Conservation (phyloP, 2,888 invertebrate species). For the Thyatira batis region DNA sequence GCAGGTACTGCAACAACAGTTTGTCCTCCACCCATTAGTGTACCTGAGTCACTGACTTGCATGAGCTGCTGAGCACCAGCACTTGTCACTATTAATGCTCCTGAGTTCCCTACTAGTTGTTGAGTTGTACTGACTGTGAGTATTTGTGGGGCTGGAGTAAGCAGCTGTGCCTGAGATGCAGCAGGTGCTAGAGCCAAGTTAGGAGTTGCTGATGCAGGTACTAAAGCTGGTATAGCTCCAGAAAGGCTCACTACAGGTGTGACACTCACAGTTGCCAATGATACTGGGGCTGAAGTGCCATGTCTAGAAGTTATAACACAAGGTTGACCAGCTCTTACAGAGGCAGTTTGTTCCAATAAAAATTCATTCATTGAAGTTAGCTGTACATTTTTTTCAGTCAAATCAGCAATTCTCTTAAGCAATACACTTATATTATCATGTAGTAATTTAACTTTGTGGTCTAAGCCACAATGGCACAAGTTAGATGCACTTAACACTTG, state of each 20-base stretch:
- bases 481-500: slow-evolving; percentile 53
- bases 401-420: slow-evolving; percentile 69
- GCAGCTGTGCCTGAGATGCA: slow-evolving; percentile 69
- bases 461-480: slow-evolving; percentile 63
- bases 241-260: slow-evolving; percentile 75
- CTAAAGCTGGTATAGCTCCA: slow-evolving; percentile 68
- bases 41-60: slow-evolving; percentile 79
- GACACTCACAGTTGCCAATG: slow-evolving; percentile 75
- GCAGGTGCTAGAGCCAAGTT: slow-evolving; percentile 71
- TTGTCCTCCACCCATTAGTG: slow-evolving; percentile 74
- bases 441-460: slow-evolving; percentile 70
- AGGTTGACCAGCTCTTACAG: slow-evolving; percentile 66
- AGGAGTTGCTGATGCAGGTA: slow-evolving; percentile 67
- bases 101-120: slow-evolving; percentile 74
- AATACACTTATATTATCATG: slow-evolving; percentile 78
- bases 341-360: slow-evolving; percentile 69
- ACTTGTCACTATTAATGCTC: slow-evolving; percentile 75
- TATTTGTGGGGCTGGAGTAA: slow-evolving; percentile 75
- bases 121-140: slow-evolving; percentile 77
- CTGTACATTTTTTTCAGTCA: slow-evolving; percentile 73
- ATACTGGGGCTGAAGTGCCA: slow-evolving; percentile 74
- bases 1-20: slow-evolving; percentile 77
- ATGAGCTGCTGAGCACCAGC: slow-evolving; percentile 77
- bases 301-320: slow-evolving; percentile 77
- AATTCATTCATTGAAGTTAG: slow-evolving; percentile 78